Evolutionary conservation across 2,113 vertebrate genomes (phyloP).

Genomic region (Bujurquina vittata): DNA sequence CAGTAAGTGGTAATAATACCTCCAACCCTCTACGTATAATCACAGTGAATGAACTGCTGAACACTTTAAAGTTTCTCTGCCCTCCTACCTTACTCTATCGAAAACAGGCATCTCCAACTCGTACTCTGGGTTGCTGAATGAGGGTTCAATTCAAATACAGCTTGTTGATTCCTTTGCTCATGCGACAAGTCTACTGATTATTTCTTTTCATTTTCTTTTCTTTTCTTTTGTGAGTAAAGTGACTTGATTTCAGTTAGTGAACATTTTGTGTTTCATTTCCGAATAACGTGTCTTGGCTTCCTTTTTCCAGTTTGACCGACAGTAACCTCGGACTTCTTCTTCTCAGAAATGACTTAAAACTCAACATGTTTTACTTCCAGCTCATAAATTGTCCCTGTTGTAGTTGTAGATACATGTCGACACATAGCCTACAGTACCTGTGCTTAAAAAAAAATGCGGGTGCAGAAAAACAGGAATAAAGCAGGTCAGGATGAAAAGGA

Average conservation of each 20-base stretch:
- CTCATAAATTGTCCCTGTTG: background rate
- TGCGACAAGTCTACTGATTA: background rate
- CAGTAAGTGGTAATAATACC: conserved; percentile 40
- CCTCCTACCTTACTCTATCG: background rate
- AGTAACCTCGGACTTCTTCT: conserved; percentile 44
- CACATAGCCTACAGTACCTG: background rate
- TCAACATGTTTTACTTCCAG: background rate
- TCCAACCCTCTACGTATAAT: background rate
- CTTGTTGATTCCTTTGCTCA: background rate
- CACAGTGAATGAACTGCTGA: conserved; percentile 2
- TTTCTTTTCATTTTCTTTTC: background rate
- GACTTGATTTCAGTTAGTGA: background rate
- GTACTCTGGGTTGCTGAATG: background rate
- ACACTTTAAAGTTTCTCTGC: background rate
- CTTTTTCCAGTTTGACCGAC: conserved; percentile 42
- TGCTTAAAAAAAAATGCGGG: background rate
- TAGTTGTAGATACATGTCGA: background rate
- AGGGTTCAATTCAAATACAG: background rate
- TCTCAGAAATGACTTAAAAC: background rate
- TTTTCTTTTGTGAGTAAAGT: background rate
- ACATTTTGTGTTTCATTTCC: background rate
- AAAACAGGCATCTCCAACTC: background rate
- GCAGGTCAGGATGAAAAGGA: background rate
- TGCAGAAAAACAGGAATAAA: conserved; percentile 5
- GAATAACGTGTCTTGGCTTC: background rate